phyloP scores from a whole-genome alignment of 2,797 vertebrate species.

The Pseudopleuronectes americanus region DNA sequence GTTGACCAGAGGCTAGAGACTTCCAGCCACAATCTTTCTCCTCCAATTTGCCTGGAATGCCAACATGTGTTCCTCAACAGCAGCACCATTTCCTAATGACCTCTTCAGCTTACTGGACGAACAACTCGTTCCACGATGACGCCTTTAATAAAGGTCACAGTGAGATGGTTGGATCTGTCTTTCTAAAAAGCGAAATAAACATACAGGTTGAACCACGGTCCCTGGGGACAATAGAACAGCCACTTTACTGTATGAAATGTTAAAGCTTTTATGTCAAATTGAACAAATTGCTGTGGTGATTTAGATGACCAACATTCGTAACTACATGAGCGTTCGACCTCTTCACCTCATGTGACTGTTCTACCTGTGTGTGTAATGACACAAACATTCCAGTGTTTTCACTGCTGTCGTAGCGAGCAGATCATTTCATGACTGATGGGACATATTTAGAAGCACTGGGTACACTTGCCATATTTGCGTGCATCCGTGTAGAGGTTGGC shows the following conservation, averaged over 20 bases:
- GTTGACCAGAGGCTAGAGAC: too few species aligned
- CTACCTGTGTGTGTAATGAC: slow-evolving; percentile 25
- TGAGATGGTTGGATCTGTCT: too few species aligned
- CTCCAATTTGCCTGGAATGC: too few species aligned
- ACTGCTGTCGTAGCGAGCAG: slow-evolving; percentile 32
- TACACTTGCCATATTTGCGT: slow-evolving; percentile 13
- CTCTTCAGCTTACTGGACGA: neutral
- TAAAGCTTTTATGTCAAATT: slow-evolving; percentile 39
- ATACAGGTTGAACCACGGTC: slow-evolving; percentile 26
- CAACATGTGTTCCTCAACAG: too few species aligned
- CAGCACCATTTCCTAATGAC: neutral
- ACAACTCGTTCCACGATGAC: neutral
- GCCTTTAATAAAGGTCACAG: too few species aligned
- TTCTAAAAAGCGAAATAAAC: neutral
- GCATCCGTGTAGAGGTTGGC: slow-evolving; percentile 16
- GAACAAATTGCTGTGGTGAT: neutral
- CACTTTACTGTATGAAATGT: slow-evolving; percentile 37
- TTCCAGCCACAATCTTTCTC: too few species aligned
- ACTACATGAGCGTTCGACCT: slow-evolving; percentile 39
- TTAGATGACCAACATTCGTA: slow-evolving; percentile 51
- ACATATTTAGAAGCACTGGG: slow-evolving; percentile 40
- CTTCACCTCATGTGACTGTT: slow-evolving; percentile 33
- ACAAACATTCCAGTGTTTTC: slow-evolving; percentile 38
- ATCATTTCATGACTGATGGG: slow-evolving; percentile 61
- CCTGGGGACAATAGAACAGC: slow-evolving; percentile 21